phyloP scores from a whole-genome alignment of 1,140 invertebrate genomes.

The Cylas formicarius region DNA sequence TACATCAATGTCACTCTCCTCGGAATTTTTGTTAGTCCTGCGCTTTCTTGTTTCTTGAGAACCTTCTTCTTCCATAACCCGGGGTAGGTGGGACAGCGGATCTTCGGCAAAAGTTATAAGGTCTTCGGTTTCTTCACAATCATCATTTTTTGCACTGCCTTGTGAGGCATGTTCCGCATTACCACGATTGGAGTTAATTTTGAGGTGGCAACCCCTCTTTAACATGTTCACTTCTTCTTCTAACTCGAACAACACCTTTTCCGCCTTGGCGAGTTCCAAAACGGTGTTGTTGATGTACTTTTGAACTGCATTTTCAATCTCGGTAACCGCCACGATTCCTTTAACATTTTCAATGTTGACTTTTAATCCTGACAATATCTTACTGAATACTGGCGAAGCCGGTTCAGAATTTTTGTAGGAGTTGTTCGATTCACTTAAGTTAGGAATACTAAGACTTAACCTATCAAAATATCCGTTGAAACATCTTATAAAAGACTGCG shows the following conservation, averaged over 20 bases:
- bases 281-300: slow-evolving; percentile 26
- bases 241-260: slow-evolving; percentile 28
- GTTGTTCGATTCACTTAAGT: slow-evolving; percentile 34
- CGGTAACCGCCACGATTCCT: slow-evolving; percentile 27
- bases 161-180: too few species aligned
- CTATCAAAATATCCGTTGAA: slow-evolving; percentile 25
- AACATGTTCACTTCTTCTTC: slow-evolving; percentile 30
- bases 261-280: slow-evolving; percentile 25
- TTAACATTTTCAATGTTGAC: slow-evolving; percentile 24
- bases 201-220: too few species aligned
- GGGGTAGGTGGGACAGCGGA: too few species aligned
- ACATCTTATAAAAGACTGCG: slow-evolving; percentile 32
- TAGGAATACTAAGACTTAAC: slow-evolving; percentile 32
- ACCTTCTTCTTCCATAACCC: too few species aligned
- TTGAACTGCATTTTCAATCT: slow-evolving; percentile 33
- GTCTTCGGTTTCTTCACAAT: too few species aligned
- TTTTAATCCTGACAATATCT: slow-evolving; percentile 27
- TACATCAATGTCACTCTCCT: too few species aligned
- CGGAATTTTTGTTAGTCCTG: too few species aligned
- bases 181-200: too few species aligned
- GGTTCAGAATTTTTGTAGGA: slow-evolving; percentile 30
- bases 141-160: too few species aligned
- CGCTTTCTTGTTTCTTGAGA: too few species aligned
- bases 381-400: slow-evolving; percentile 22
- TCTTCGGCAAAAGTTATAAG: too few species aligned